Conservation (phyloP, 2,113 vertebrate genomes). For the Meles meles region DNA sequence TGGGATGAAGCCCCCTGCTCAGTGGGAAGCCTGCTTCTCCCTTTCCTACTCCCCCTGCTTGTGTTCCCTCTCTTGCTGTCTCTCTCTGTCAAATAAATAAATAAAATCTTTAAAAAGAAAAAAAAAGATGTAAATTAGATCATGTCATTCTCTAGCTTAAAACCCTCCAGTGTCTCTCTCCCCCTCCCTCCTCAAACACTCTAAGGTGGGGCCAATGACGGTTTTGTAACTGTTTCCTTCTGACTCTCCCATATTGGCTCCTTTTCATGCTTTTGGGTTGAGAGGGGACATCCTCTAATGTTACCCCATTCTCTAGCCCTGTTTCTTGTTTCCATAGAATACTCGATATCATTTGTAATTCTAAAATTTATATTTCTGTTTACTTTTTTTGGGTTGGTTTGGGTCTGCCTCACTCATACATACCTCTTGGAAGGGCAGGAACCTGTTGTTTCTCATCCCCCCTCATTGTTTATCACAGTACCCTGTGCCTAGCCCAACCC, state of each 20-base stretch:
- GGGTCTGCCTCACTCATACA: neutral
- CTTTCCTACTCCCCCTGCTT: no score
- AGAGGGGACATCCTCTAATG: neutral
- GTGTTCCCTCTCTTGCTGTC: no score
- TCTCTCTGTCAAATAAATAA: no score
- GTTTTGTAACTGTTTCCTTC: neutral
- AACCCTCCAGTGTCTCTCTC: neutral
- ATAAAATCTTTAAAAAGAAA: no score
- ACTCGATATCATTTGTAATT: neutral
- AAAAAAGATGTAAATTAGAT: neutral
- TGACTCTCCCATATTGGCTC: neutral
- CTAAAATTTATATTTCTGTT: neutral
- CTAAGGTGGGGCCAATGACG: neutral
- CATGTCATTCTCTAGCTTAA: neutral
- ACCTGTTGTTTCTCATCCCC: neutral
- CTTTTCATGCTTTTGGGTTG: neutral
- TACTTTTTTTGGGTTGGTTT: neutral
- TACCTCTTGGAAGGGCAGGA: neutral
- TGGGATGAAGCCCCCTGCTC: no score
- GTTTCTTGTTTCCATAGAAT: neutral
- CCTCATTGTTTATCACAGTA: neutral
- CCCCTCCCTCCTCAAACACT: neutral
- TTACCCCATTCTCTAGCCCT: neutral
- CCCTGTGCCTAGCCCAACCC: neutral
- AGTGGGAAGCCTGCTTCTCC: no score